Conservation (phyloP, 2,888 invertebrate species). For the Coremacera marginata region DNA sequence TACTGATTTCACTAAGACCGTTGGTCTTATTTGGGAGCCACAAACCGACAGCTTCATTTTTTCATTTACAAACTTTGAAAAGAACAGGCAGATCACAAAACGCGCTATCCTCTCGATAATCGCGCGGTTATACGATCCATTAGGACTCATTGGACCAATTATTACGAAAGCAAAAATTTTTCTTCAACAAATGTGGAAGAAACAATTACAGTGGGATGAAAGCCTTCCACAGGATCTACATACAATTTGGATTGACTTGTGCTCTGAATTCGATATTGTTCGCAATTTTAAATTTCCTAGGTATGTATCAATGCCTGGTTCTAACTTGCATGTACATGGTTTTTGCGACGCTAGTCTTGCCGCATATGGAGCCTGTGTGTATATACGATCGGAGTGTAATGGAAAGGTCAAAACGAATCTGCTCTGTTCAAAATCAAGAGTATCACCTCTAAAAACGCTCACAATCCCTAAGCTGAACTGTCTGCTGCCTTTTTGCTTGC, state of each 20-base stretch:
- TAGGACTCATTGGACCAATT: conserved; percentile 41
- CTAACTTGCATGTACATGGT: conserved; percentile 30
- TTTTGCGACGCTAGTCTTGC: conserved; percentile 41
- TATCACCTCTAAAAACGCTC: conserved; percentile 40
- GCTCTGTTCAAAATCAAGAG: conserved; percentile 43
- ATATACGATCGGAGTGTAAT: conserved; percentile 17
- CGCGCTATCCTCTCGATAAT: conserved; percentile 38
- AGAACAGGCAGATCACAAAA: conserved; percentile 22
- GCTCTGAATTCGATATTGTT: conserved; percentile 5
- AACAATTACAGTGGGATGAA: conserved; percentile 40
- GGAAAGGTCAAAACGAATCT: conserved; percentile 22
- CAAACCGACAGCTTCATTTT: conserved; percentile 39
- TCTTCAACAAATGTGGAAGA: conserved; percentile 40
- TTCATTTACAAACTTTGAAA: conserved; percentile 21
- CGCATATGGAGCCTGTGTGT: conserved; percentile 40
- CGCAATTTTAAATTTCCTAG: conserved; percentile 27
- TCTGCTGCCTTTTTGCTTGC: conserved; percentile 2
- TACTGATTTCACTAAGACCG: conserved; percentile 40
- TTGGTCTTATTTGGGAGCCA: conserved; percentile 41
- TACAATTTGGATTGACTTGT: background rate
- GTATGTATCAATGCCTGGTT: conserved; percentile 13
- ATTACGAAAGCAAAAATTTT: conserved; percentile 42
- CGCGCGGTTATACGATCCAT: conserved; percentile 38
- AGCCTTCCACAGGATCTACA: conserved; percentile 34
- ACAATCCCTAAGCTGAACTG: background rate